A percentile compares a stretch with the other conserved stretches of the same genome.
Evolutionary conservation across 1,140 invertebrate genomes (phyloP).

Genomic region (Physella acuta): DNA sequence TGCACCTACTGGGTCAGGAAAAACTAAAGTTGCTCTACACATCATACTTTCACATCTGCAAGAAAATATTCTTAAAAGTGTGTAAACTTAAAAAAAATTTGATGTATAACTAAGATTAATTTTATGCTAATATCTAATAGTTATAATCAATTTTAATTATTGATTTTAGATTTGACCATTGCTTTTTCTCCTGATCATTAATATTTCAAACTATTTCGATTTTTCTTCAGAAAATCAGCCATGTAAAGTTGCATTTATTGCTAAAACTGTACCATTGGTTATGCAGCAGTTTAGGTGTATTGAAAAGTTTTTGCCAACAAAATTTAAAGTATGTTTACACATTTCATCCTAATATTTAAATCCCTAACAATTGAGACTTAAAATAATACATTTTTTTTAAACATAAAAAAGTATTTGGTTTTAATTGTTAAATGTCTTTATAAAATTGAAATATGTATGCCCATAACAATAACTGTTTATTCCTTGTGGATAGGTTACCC

Average conservation of each 20-base stretch:
- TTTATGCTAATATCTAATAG: no score
- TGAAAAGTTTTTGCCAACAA: not conserved
- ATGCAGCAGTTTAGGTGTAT: not conserved
- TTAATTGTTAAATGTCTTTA: not conserved
- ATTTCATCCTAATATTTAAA: not conserved
- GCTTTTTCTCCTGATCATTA: no score
- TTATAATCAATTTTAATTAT: no score
- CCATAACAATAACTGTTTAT: not conserved
- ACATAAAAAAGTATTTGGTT: not conserved
- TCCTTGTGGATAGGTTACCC: not conserved
- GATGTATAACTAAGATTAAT: no score
- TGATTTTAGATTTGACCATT: no score
- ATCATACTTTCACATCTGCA: conserved; percentile 41
- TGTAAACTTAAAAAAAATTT: no score
- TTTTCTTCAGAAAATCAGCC: not conserved
- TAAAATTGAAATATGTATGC: not conserved
- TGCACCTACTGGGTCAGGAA: conserved; percentile 49
- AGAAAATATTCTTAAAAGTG: no score
- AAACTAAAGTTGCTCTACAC: conserved; percentile 47
- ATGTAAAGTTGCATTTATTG: not conserved
- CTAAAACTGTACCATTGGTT: not conserved
- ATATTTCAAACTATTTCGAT: no score
- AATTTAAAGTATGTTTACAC: not conserved
- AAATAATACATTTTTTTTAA: not conserved
- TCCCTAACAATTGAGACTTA: not conserved